Conservation (phyloP, 92 coral and sea anemone genomes). For the Actinernus sp. region DNA sequence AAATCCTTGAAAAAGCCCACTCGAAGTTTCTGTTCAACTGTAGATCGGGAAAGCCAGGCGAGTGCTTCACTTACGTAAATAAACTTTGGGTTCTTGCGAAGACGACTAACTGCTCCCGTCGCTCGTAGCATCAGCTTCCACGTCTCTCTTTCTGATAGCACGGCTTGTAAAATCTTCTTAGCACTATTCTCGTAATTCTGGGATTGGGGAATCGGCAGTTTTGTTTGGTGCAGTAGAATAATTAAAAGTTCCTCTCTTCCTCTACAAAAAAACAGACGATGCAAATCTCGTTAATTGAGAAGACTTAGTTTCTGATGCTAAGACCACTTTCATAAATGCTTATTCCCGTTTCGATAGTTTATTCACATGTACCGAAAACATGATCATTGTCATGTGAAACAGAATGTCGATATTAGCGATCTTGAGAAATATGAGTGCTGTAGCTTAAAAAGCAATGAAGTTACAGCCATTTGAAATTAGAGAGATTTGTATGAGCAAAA, state of each 20-base stretch:
- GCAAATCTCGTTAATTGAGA: neutral
- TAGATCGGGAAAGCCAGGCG: neutral
- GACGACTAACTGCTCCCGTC: slow-evolving; percentile 17
- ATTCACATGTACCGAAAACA: too few relatives aligned
- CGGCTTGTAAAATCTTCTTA: neutral
- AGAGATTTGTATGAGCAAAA: too few relatives aligned
- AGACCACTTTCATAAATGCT: too few relatives aligned
- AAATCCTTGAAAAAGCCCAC: neutral
- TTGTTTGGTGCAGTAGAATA: slow-evolving; percentile 5
- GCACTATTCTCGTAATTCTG: neutral
- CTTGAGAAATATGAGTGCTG: too few relatives aligned
- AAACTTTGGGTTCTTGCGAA: slow-evolving; percentile 1
- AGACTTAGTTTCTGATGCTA: neutral
- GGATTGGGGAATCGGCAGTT: neutral
- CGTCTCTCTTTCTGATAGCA: slow-evolving; percentile 6
- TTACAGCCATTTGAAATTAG: too few relatives aligned
- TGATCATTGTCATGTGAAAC: neutral
- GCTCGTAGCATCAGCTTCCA: slow-evolving; percentile 10
- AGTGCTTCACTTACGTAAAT: neutral
- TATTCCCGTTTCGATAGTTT: too few relatives aligned
- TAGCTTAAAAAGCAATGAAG: too few relatives aligned
- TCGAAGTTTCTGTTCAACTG: neutral
- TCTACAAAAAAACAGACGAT: slow-evolving; percentile 7
- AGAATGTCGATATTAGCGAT: too few relatives aligned
- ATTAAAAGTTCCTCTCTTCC: slow-evolving; percentile 27